These are phyloP conservation scores for Falco rusticolus DNA, from an alignment of 2,797 vertebrate genomes.

Conservation along the genomic window DNA sequence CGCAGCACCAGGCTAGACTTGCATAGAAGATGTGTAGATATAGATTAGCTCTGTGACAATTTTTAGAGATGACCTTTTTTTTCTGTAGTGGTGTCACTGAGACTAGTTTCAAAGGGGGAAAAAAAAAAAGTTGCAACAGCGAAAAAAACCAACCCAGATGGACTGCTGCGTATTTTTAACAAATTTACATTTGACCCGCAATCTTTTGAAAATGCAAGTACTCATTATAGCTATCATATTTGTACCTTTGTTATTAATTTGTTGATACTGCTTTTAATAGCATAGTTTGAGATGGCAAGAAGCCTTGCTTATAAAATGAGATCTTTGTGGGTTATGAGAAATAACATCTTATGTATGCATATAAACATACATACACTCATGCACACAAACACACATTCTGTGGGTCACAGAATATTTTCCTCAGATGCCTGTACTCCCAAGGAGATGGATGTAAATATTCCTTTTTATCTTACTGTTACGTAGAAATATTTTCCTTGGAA, in stretches of 20 bases:
- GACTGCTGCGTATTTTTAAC: neutral
- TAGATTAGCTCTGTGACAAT: neutral
- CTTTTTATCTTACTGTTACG: neutral
- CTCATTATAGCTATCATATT: neutral
- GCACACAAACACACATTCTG: neutral
- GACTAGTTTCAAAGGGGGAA: neutral
- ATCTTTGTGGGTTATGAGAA: neutral
- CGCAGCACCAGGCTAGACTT: neutral
- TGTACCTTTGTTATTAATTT: neutral
- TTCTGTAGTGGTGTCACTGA: neutral
- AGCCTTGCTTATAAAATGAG: neutral
- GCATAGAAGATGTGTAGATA: neutral
- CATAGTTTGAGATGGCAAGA: neutral
- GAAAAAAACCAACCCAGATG: neutral
- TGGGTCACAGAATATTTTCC: neutral
- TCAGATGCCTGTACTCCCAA: neutral
- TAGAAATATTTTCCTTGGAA: neutral
- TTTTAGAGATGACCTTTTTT: neutral
- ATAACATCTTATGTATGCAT: neutral
- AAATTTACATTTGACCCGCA: neutral
- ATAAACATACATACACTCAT: neutral
- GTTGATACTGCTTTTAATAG: neutral
- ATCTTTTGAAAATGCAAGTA: neutral
- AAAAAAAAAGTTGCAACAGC: neutral
- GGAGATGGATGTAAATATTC: neutral